Base-by-base conservation (phyloP, 53 echinoderm and acorn worm genomes). In the Hippasteria phrygiana region DNA sequence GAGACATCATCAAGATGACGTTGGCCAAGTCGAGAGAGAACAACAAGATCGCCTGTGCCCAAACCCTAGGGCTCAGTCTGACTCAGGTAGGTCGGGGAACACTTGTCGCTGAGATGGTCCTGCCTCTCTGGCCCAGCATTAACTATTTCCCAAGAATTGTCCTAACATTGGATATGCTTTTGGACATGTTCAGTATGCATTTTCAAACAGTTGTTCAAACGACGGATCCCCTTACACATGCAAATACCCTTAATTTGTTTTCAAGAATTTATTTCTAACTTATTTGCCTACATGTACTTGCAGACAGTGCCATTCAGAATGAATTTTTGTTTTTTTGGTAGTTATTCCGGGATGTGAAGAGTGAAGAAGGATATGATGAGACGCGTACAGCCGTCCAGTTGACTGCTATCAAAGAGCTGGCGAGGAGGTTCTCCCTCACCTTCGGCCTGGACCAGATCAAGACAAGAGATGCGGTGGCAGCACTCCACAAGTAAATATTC, bases 401-500 rank as follows among this genome's bases (percentile, higher is more conserved):
- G 78, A 99, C 94, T 27, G 99, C 99, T 17, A 96, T 99, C 82
- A 99, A 99, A 75, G 99, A 99, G 90, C 93, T 99, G 2, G 99
- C 93, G 0, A 81, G 99, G 34, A 85, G 99, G 48, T 99, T 99
- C 93, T 99, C 99, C 0, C 87, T 99, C 36, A 99, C 99, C 35
- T 99, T 99, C 86, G 99, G 99, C 46, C 88, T 99, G 12, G 99
- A 99, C 65, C 99, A 99, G 90, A 91, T 99, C 87, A 99, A 99
- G 88, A 99, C 99, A 9, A 93, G 99, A 55, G 99, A 99, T 92
- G 99, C 99, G 0, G 99, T 99, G 10, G 99, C 99, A 45, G 99
- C 99, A 16, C 88, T 99, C 10, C 99, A 99, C 90, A 99, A 93
- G 99, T 99, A 91, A 69, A 92, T 76, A 8, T 77, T 32, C 64